Conservation (phyloP, 2,113 vertebrate species). For the Macheiramphus alcinus region DNA sequence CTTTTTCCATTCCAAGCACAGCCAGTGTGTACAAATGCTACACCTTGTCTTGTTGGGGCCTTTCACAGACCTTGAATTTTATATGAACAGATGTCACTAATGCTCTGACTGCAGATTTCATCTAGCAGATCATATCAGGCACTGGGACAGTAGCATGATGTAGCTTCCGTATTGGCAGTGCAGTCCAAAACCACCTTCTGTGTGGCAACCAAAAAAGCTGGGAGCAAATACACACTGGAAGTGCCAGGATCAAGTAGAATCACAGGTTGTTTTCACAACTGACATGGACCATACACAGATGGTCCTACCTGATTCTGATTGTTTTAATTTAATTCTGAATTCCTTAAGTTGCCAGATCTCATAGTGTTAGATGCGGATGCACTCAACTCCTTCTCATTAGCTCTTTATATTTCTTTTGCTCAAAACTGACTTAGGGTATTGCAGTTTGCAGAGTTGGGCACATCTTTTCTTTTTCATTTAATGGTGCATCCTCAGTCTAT, state of each 20-base stretch:
- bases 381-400: neutral
- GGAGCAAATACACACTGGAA: accelerated
- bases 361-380: neutral
- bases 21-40: neutral
- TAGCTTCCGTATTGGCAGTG: neutral
- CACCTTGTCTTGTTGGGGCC: neutral
- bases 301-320: neutral
- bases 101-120: neutral
- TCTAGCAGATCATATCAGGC: neutral
- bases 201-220: neutral
- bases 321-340: neutral
- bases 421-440: neutral
- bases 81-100: neutral
- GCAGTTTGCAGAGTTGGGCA: neutral
- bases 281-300: neutral
- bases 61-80: neutral
- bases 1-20: neutral
- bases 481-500: neutral
- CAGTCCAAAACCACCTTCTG: neutral
- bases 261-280: neutral
- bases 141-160: neutral
- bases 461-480: neutral
- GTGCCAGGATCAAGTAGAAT: neutral
- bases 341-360: neutral
- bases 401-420: neutral